A percentile compares a stretch with the other conserved stretches of the same genome.
These are phyloP conservation scores for Leptopterna dolabrata DNA, from an alignment of 2,888 invertebrate genomes.

Conservation along the genomic window DNA sequence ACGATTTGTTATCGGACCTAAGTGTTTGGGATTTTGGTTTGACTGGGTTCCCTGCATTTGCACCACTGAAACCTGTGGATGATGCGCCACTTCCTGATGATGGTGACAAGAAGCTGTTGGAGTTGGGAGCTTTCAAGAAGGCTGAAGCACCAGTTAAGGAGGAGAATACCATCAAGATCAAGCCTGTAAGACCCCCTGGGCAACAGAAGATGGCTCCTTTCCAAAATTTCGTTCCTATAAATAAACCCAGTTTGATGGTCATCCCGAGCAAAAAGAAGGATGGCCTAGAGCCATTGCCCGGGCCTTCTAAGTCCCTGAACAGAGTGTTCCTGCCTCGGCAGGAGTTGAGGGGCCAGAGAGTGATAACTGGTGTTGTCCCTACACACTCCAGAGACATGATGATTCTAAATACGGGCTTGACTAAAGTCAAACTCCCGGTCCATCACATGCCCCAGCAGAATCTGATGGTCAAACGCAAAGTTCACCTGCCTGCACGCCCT, in stretches of 20 bases:
- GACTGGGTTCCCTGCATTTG: neutral
- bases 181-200: neutral
- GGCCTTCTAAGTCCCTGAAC: neutral
- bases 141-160: neutral
- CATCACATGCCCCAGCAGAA: neutral
- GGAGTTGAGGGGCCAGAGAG: neutral
- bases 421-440: neutral
- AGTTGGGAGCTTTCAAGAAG: conserved; percentile 12
- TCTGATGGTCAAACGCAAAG: conserved; percentile 4
- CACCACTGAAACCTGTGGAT: conserved; percentile 21
- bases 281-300: neutral
- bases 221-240: neutral
- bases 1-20: conserved; percentile 8
- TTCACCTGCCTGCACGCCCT: conserved; percentile 20
- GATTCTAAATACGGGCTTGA: neutral
- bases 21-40: conserved; percentile 15
- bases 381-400: neutral
- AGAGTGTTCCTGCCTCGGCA: neutral
- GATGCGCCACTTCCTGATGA: neutral
- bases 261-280: neutral
- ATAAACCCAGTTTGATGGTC: neutral
- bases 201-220: neutral
- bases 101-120: conserved; percentile 1
- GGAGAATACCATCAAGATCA: neutral
- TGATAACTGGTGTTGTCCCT: neutral